Evolutionary conservation across 2,888 invertebrate genomes (phyloP).

Genomic region (Drosophila multiciliata): DNA sequence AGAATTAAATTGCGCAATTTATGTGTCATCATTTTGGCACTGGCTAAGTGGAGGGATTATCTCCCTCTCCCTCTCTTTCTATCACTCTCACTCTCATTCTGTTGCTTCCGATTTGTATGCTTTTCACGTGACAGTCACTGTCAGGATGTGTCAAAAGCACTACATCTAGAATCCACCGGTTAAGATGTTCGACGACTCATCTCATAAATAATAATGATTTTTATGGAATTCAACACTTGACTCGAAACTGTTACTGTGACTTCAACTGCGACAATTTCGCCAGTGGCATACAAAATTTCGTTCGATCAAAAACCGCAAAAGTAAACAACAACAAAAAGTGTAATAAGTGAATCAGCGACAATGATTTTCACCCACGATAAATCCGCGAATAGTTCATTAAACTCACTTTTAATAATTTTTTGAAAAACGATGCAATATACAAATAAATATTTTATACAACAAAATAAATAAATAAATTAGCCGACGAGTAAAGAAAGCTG

Average conservation of each 20-base stretch:
- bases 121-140: constrained; percentile 23
- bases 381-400: constrained; percentile 71
- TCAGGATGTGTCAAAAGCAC: constrained; percentile 55
- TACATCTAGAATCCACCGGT: constrained; percentile 49
- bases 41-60: constrained; percentile 56
- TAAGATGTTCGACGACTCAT: constrained; percentile 48
- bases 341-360: constrained; percentile 59
- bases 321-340: constrained; percentile 20
- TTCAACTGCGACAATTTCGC: constrained; percentile 58
- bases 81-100: background rate
- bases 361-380: constrained; percentile 72
- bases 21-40: constrained; percentile 19
- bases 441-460: constrained; percentile 24
- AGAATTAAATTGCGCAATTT: constrained; percentile 56
- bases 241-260: background rate
- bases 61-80: background rate
- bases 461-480: constrained; percentile 65
- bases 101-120: constrained; percentile 56
- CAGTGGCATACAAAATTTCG: constrained; percentile 68
- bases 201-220: constrained; percentile 67
- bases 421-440: constrained; percentile 59
- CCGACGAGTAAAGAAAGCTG: constrained; percentile 48
- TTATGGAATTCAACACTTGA: constrained; percentile 49
- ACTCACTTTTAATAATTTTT: constrained; percentile 46
- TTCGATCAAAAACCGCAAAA: constrained; percentile 38